Conservation (phyloP, 92 coral and sea anemone genomes). For the Umimayanthus kanabou region DNA sequence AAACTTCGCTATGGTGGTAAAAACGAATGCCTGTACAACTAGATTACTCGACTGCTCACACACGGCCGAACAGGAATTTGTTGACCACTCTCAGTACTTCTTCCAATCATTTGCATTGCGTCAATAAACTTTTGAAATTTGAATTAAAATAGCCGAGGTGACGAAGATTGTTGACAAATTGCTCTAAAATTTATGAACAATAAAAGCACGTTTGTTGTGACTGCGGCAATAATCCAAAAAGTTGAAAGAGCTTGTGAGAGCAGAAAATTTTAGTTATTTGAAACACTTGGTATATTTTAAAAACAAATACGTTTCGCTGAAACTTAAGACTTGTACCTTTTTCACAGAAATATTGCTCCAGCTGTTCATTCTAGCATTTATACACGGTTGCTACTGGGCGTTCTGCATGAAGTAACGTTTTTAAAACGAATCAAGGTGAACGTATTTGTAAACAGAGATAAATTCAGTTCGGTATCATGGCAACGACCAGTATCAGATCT, state of each 20-base stretch:
- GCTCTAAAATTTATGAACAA: background rate
- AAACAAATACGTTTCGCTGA: background rate
- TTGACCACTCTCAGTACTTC: background rate
- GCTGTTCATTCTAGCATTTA: background rate
- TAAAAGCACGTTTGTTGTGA: background rate
- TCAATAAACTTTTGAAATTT: background rate
- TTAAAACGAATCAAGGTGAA: background rate
- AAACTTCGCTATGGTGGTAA: background rate
- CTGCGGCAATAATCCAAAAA: background rate
- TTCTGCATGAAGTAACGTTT: constrained; percentile 4
- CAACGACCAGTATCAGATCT: background rate
- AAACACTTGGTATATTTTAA: background rate
- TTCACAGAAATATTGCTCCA: too few relatives aligned
- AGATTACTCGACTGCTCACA: background rate
- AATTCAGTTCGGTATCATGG: background rate
- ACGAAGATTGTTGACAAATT: constrained; percentile 5
- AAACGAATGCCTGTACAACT: background rate
- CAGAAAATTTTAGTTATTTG: background rate
- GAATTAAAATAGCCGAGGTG: background rate
- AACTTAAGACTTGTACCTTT: too few relatives aligned
- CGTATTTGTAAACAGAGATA: background rate
- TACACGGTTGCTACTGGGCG: background rate
- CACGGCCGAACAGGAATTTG: constrained; percentile 13
- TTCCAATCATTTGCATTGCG: constrained; percentile 19
- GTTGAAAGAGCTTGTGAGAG: background rate